Evolutionary conservation across 2,113 vertebrate genomes (phyloP).

Genomic region (Macrotis lagotis): DNA sequence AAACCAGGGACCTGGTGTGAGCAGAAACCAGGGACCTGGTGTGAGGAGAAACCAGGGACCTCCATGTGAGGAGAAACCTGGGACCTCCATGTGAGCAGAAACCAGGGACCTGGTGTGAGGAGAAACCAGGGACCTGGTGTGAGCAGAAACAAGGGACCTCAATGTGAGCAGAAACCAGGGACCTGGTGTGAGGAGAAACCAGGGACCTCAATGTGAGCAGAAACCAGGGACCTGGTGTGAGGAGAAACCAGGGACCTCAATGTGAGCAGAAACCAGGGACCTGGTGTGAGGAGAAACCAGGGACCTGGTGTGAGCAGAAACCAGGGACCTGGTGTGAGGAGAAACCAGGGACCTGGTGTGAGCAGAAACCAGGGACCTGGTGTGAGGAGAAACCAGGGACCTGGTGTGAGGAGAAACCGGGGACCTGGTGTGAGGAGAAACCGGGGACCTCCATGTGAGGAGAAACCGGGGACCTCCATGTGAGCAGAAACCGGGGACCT

Average conservation of each 20-base stretch:
- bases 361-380: no score
- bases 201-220: constrained; percentile 33
- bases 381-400: constrained; percentile 23
- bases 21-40: no score
- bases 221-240: no score
- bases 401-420: not conserved
- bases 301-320: no score
- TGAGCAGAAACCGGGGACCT: constrained; percentile 15
- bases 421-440: constrained; percentile 17
- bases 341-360: constrained; percentile 34
- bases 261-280: constrained; percentile 25
- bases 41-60: constrained; percentile 24
- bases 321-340: no score
- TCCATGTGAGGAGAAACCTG: not conserved
- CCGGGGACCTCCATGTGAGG: constrained; percentile 13
- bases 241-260: constrained; percentile 16
- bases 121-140: constrained; percentile 26
- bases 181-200: not conserved
- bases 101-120: constrained; percentile 23
- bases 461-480: constrained; percentile 22
- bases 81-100: constrained; percentile 5
- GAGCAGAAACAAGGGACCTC: constrained; percentile 18
- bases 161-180: no score
- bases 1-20: constrained; percentile 34
- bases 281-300: not conserved